phyloP scores from a whole-genome alignment of 1,140 invertebrate species.

The Ostrea denselamellosa region DNA sequence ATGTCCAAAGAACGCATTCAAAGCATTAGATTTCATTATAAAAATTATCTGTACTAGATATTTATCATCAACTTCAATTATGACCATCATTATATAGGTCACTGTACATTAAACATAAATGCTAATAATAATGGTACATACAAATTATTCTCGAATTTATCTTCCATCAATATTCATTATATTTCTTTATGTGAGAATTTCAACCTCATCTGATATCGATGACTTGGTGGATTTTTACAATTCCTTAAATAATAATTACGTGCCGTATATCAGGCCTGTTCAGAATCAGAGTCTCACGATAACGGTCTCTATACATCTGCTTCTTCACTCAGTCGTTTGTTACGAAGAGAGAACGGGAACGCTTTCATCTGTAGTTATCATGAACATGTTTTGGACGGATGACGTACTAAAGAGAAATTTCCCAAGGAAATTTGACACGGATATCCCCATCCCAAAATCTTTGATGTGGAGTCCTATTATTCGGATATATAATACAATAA shows the following conservation, averaged over 20 bases:
- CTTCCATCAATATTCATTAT: not conserved
- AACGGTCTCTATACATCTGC: not conserved
- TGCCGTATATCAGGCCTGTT: not conserved
- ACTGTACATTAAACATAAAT: no score
- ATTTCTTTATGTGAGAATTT: not conserved
- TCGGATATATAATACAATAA: not conserved
- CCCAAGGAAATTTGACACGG: not conserved
- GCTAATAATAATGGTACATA: no score
- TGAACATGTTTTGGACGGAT: not conserved
- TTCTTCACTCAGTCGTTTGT: not conserved
- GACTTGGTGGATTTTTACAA: not conserved
- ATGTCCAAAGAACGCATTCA: no score
- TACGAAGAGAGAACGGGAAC: not conserved
- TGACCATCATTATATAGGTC: no score
- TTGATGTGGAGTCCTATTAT: not conserved
- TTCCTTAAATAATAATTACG: not conserved
- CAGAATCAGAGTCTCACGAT: not conserved
- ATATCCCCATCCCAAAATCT: not conserved
- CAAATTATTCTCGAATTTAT: no score
- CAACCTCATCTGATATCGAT: not conserved
- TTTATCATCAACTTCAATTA: no score
- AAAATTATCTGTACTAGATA: no score
- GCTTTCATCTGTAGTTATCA: not conserved
- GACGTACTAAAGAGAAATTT: not conserved
- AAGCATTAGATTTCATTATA: no score